phyloP scores from a whole-genome alignment of 2,113 vertebrate species.

The Meles meles region DNA sequence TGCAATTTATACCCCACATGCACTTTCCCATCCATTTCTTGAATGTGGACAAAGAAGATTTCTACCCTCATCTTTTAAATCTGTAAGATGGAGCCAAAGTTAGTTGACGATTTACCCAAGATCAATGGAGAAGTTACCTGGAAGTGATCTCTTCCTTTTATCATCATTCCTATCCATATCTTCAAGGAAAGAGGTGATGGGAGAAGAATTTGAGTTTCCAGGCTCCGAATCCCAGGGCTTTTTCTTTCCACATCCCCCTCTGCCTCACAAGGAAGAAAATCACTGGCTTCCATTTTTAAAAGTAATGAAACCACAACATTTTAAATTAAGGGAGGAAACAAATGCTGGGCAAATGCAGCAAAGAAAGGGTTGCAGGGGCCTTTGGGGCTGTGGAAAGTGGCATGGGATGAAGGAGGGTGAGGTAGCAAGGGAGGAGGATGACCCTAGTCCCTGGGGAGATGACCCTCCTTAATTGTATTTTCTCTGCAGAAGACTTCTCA shows the following conservation, averaged over 20 bases:
- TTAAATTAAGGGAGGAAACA: slow-evolving; percentile 16
- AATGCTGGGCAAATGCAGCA: background rate
- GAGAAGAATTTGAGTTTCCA: background rate
- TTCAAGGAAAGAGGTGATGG: background rate
- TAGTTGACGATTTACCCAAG: background rate
- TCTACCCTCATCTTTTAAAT: background rate
- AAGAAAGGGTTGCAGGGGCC: background rate
- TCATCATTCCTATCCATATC: background rate
- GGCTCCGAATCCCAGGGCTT: background rate
- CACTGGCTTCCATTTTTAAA: background rate
- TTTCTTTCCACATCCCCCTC: background rate
- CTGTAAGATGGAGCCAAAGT: background rate
- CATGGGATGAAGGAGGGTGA: background rate
- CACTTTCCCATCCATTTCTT: background rate
- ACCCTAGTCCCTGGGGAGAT: background rate
- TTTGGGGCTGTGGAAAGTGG: background rate
- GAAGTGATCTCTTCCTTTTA: background rate
- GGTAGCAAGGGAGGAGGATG: background rate
- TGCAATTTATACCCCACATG: background rate
- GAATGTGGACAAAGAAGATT: background rate
- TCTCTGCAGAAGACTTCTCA: background rate
- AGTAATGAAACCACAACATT: background rate
- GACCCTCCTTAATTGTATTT: background rate
- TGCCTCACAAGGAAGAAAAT: background rate
- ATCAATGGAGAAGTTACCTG: background rate